phyloP scores from a whole-genome alignment of 2,113 vertebrate species.

The Hucho hucho region DNA sequence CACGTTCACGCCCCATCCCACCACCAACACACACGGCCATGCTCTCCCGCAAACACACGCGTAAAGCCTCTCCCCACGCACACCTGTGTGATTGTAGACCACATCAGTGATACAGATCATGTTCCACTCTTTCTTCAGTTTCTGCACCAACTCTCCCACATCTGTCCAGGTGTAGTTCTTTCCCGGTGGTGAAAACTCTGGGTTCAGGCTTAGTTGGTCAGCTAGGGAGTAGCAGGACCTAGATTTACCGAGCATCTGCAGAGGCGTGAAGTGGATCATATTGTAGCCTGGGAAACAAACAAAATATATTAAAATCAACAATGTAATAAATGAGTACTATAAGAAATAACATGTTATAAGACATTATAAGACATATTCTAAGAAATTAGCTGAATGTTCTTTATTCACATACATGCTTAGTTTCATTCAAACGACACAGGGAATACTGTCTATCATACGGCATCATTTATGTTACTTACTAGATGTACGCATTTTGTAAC shows the following conservation, averaged over 20 bases:
- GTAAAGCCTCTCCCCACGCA: constrained; percentile 11
- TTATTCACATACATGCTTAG: too few relatives aligned
- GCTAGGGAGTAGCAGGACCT: constrained; percentile 85
- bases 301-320: not conserved
- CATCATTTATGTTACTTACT: too few relatives aligned
- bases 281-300: constrained; percentile 82
- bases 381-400: too few relatives aligned
- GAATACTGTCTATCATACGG: too few relatives aligned
- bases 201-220: constrained; percentile 85
- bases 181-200: constrained; percentile 79
- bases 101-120: constrained; percentile 89
- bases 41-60: not conserved
- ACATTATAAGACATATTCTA: too few relatives aligned
- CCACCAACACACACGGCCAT: not conserved
- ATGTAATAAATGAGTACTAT: too few relatives aligned
- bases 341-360: too few relatives aligned
- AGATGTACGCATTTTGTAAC: too few relatives aligned
- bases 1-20: too few relatives aligned
- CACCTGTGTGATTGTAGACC: constrained; percentile 85
- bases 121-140: constrained; percentile 84
- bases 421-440: too few relatives aligned
- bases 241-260: constrained; percentile 84
- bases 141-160: constrained; percentile 80
- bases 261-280: constrained; percentile 88
- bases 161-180: constrained; percentile 80